phyloP scores from a whole-genome alignment of 2,888 invertebrate species.

The Limnephilus marmoratus region DNA sequence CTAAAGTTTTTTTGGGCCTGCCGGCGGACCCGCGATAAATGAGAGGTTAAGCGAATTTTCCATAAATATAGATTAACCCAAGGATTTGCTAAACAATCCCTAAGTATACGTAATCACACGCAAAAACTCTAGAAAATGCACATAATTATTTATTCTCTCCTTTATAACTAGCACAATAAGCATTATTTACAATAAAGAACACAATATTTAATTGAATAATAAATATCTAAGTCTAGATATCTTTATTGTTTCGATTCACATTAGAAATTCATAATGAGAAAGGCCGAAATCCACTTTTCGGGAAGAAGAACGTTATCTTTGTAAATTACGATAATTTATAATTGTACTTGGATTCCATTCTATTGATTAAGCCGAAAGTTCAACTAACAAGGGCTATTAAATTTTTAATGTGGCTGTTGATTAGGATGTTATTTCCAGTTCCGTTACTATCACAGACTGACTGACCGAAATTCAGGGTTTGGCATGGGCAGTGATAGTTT shows the following conservation, averaged over 20 bases:
- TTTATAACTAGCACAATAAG: too few relatives aligned
- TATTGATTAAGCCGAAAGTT: not conserved
- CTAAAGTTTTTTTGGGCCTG: too few relatives aligned
- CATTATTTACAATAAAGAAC: too few relatives aligned
- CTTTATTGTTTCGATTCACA: not conserved
- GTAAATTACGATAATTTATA: slow-evolving; percentile 42
- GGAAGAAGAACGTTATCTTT: slow-evolving; percentile 15
- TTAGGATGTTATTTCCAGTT: slow-evolving; percentile 7
- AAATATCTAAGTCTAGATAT: not conserved
- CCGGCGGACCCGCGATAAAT: too few relatives aligned
- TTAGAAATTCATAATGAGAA: not conserved
- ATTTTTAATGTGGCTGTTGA: slow-evolving; percentile 26
- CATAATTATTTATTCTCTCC: too few relatives aligned
- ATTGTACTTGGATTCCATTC: not conserved
- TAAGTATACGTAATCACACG: too few relatives aligned
- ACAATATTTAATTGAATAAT: too few relatives aligned
- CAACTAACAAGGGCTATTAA: slow-evolving; percentile 18
- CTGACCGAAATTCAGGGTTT: not conserved
- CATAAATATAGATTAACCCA: too few relatives aligned
- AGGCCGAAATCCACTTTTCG: slow-evolving; percentile 21
- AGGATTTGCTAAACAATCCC: too few relatives aligned
- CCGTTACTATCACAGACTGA: not conserved
- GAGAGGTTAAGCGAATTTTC: too few relatives aligned
- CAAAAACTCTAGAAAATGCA: too few relatives aligned
- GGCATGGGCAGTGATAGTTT: too few relatives aligned